Base-by-base conservation (phyloP, 2,888 invertebrate genomes). In the Enoplolaimus lenunculus region DNA sequence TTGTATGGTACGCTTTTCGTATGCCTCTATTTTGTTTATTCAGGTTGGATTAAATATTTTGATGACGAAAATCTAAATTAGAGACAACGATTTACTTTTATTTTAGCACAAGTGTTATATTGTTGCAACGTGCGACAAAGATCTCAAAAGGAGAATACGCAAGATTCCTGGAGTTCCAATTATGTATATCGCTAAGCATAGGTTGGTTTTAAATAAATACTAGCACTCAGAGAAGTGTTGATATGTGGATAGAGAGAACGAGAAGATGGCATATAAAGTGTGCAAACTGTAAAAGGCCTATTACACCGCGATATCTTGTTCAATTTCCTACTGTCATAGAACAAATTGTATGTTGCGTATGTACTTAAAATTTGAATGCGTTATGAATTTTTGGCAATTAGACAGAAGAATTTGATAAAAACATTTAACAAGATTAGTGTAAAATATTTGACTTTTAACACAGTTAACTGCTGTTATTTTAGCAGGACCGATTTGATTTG, bases 111-210 rank as follows among this genome's bases (percentile, higher is more conserved):
- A 98, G 81, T 98, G 97, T 84, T 99, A 95, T 81, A 97, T 98
- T 78, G 95, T 99, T 35, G 98, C 94, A 0, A 98, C 98, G 21
- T 97, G 95, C 84, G 98, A 98, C 82, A 94, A 91, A 82, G 98
- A 97, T 81, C 85, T 98, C 73, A 94, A 93, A 81, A 85, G 91
- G 77, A 86, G 98, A 78, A 91, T 99, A 74, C 85, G 98, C 71
- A 98, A 98, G 84, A 91, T 98, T 76, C 94, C 97, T 0, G 98
- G 98, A 66, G 95, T 99, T 1, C 98, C 98, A 0, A 94, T 99
- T 73, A 94, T 99, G 95, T 95, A 89, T 84, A 89, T 98, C 64
- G 87, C 90, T 0, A 88, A 92, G 76, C 91, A 93, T 81, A 88
- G n/a, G n/a, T n/a, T n/a, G n/a, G n/a, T n/a, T n/a, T n/a, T n/a